phyloP scores from a whole-genome alignment of 1,140 invertebrate species.

The Odontomachus brunneus region DNA sequence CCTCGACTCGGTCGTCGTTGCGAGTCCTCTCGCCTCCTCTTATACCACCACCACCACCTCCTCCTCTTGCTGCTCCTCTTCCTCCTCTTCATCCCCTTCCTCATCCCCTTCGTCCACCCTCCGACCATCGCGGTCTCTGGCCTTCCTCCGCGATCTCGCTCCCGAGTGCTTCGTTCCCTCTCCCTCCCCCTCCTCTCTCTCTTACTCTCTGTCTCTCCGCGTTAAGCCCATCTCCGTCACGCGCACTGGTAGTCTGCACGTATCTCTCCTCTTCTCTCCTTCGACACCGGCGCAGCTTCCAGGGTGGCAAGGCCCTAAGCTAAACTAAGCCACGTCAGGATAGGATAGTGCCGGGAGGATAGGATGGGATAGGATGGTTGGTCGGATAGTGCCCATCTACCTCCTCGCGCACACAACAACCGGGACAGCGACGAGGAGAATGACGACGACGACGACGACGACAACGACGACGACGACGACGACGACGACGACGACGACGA shows the following conservation, averaged over 20 bases:
- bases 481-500: constrained; percentile 24
- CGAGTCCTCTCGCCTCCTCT: constrained; percentile 25
- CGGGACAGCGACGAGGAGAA: constrained; percentile 54
- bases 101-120: constrained; percentile 35
- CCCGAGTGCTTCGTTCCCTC: constrained; percentile 48
- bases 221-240: no score
- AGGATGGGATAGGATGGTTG: constrained; percentile 74
- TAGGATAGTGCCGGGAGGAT: constrained; percentile 77
- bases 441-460: constrained; percentile 57
- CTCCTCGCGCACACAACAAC: constrained; percentile 64
- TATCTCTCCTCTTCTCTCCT: constrained; percentile 60
- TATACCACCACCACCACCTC: no score
- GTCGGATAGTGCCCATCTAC: constrained; percentile 68
- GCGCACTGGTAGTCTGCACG: constrained; percentile 38
- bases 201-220: constrained; percentile 18
- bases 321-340: constrained; percentile 82
- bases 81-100: not conserved
- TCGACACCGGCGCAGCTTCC: constrained; percentile 56
- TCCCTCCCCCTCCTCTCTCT: constrained; percentile 47
- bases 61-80: not conserved
- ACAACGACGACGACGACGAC: constrained; percentile 31
- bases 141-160: constrained; percentile 15
- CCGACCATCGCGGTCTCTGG: constrained; percentile 47
- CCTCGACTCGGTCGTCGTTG: constrained; percentile 47
- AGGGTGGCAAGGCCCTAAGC: constrained; percentile 80